Conservation (phyloP, 1,140 invertebrate genomes). For the Idris sp. region DNA sequence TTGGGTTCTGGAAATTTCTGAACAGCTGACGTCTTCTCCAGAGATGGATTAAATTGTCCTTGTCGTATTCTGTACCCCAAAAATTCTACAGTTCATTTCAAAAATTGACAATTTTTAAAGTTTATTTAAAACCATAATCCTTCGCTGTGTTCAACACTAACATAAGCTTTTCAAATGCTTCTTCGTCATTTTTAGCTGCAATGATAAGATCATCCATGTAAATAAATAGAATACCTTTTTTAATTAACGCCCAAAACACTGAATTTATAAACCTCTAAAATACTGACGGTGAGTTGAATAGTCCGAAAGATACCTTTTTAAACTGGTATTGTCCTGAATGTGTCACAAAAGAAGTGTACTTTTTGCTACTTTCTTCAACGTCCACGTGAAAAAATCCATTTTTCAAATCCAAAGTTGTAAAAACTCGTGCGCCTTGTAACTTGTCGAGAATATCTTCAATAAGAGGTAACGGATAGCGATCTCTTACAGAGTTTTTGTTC, state of each 20-base stretch:
- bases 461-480: slow-evolving; percentile 59
- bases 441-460: slow-evolving; percentile 62
- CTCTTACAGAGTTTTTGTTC: slow-evolving; percentile 50
- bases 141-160: background rate
- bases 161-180: slow-evolving; percentile 2
- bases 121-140: slow-evolving; percentile 11
- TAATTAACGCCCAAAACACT: slow-evolving; percentile 1
- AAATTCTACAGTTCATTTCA: slow-evolving; percentile 3
- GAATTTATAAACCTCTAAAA: slow-evolving; percentile 5
- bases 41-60: slow-evolving; percentile 8
- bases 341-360: slow-evolving; percentile 7
- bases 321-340: slow-evolving; percentile 8
- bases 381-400: slow-evolving; percentile 14
- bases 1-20: slow-evolving; percentile 11
- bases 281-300: background rate
- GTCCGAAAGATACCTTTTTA: slow-evolving; percentile 1
- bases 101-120: slow-evolving; percentile 14
- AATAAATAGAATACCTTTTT: background rate
- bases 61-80: slow-evolving; percentile 11
- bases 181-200: background rate
- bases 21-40: background rate
- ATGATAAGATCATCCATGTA: slow-evolving; percentile 6
- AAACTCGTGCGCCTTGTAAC: slow-evolving; percentile 40
- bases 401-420: slow-evolving; percentile 24
- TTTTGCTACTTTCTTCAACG: background rate